Conservation (phyloP, 2,888 invertebrate genomes). For the Kuschelorhynchus macadamiae region DNA sequence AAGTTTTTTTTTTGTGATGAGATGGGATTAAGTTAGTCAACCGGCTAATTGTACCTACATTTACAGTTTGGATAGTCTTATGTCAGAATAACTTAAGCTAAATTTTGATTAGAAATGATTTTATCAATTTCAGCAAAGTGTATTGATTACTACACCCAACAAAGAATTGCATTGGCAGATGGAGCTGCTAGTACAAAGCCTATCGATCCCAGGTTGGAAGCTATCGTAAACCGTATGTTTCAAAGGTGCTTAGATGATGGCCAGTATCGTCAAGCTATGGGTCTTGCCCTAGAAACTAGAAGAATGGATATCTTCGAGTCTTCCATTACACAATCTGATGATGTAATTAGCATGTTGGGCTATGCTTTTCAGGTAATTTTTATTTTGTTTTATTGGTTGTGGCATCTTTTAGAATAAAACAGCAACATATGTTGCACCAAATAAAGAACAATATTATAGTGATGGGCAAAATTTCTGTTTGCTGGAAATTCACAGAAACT, state of each 20-base stretch:
- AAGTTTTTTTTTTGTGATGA: too few relatives aligned
- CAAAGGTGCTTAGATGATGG: constrained; percentile 94
- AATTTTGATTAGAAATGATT: too few relatives aligned
- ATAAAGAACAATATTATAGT: too few relatives aligned
- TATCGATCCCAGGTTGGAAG: constrained; percentile 88
- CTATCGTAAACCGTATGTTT: constrained; percentile 97
- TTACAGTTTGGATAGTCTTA: too few relatives aligned
- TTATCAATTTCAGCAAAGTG: constrained; percentile 83
- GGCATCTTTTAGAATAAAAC: too few relatives aligned
- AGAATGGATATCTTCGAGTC: constrained; percentile 97
- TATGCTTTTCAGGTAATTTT: constrained; percentile 92
- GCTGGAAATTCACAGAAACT: too few relatives aligned
- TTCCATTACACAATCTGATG: constrained; percentile 93
- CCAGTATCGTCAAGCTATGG: constrained; percentile 95
- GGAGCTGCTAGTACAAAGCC: constrained; percentile 77
- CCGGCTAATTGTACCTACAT: too few relatives aligned
- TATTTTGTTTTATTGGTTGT: constrained; percentile 5
- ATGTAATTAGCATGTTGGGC: constrained; percentile 89
- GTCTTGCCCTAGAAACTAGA: constrained; percentile 95
- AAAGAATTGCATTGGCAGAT: constrained; percentile 82
- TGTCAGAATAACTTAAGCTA: too few relatives aligned
- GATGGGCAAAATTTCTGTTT: too few relatives aligned
- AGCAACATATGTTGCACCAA: too few relatives aligned
- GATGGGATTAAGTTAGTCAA: too few relatives aligned
- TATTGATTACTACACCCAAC: constrained; percentile 96